A percentile compares a stretch with the other conserved stretches of the same genome.
These are phyloP conservation scores for Acrocephalus arundinaceus DNA, from an alignment of 2,113 vertebrate species.

Conservation along the genomic window DNA sequence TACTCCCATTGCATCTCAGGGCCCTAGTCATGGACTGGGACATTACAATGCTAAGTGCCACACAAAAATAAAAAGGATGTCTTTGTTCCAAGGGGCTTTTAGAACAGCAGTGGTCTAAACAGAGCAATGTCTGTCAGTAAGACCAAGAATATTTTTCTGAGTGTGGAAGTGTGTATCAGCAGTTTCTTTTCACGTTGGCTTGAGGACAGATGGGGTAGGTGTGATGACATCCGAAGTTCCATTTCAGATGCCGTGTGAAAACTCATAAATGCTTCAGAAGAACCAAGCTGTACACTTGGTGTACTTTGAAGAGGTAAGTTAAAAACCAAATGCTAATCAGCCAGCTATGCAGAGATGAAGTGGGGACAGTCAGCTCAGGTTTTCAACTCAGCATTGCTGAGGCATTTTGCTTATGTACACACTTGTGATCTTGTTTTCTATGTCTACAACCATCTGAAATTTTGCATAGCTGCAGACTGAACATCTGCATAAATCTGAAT, in stretches of 20 bases:
- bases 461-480: conserved; percentile 50
- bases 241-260: background rate
- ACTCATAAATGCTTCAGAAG: background rate
- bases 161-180: background rate
- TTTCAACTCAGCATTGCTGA: conserved; percentile 26
- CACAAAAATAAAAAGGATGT: background rate
- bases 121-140: background rate
- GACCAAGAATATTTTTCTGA: background rate
- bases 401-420: conserved; percentile 54
- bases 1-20: background rate
- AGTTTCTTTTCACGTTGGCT: background rate
- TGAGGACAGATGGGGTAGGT: conserved; percentile 10
- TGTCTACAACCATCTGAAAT: conserved; percentile 30
- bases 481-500: conserved; percentile 55
- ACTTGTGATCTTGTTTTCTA: background rate
- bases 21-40: background rate
- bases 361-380: conserved; percentile 36
- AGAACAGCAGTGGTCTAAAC: background rate
- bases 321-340: conserved; percentile 39
- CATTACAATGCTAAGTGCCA: background rate
- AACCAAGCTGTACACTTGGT: background rate
- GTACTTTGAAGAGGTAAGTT: conserved; percentile 48
- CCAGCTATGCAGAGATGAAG: background rate
- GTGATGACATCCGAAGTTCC: background rate
- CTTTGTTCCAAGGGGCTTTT: conserved; percentile 15